Conservation (phyloP, 2,113 vertebrate genomes). For the Lophius piscatorius region DNA sequence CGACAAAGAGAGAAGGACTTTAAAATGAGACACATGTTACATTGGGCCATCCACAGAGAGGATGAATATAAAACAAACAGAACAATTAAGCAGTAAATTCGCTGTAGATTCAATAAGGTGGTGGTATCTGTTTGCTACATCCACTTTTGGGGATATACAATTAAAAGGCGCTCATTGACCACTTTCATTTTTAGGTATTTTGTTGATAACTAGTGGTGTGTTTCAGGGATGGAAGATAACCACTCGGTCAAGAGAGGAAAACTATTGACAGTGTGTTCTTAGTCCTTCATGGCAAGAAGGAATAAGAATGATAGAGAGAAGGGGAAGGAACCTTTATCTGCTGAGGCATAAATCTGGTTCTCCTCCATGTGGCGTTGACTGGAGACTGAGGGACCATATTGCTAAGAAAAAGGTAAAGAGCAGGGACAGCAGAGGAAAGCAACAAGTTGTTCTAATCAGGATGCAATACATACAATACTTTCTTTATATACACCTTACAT, state of each 20-base stretch:
- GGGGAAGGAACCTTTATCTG: conserved; percentile 81
- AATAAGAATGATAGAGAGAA: background rate
- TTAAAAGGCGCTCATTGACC: too few relatives aligned
- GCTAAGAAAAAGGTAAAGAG: conserved; percentile 41
- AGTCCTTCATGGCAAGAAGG: background rate
- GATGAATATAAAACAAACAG: too few relatives aligned
- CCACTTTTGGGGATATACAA: too few relatives aligned
- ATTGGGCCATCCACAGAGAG: too few relatives aligned
- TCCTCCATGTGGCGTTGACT: conserved; percentile 85
- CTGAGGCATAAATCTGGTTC: conserved; percentile 89
- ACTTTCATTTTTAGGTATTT: too few relatives aligned
- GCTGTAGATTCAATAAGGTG: too few relatives aligned
- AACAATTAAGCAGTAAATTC: too few relatives aligned
- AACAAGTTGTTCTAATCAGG: background rate
- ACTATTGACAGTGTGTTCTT: background rate
- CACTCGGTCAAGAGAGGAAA: background rate
- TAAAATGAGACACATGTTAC: too few relatives aligned
- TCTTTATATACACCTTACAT: background rate
- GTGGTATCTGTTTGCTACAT: too few relatives aligned
- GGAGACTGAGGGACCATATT: conserved; percentile 3
- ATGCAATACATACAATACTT: background rate
- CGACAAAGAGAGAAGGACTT: too few relatives aligned
- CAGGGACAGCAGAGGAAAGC: background rate
- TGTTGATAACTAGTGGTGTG: too few relatives aligned
- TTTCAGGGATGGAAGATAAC: too few relatives aligned